Conservation (phyloP, 23 tunicate genomes). For the Diplosoma virens region DNA sequence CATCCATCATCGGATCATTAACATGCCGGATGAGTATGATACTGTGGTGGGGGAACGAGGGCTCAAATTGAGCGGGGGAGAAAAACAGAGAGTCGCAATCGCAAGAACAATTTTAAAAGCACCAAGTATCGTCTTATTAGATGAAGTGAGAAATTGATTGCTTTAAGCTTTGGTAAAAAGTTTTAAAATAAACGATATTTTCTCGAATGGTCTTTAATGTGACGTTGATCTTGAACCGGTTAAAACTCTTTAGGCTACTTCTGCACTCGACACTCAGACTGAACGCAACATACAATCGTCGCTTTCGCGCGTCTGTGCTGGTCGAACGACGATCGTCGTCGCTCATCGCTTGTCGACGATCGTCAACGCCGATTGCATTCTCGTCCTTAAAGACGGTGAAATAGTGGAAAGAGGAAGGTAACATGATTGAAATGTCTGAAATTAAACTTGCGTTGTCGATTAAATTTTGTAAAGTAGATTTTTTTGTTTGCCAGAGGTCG, state of each 20-base stretch:
- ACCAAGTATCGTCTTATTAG: slow-evolving; percentile 79
- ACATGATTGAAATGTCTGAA: slow-evolving; percentile 15
- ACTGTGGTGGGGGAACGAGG: slow-evolving; percentile 97
- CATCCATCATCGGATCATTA: slow-evolving; percentile 71
- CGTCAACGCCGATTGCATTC: slow-evolving; percentile 77
- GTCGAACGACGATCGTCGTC: slow-evolving; percentile 79
- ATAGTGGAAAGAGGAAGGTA: slow-evolving; percentile 92
- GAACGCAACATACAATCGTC: slow-evolving; percentile 94
- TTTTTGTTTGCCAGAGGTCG: no score
- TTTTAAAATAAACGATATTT: no score
- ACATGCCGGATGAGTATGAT: slow-evolving; percentile 80
- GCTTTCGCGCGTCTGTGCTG: slow-evolving; percentile 63
- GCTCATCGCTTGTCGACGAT: slow-evolving; percentile 94
- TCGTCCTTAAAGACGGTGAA: slow-evolving; percentile 92
- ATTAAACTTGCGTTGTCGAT: not conserved
- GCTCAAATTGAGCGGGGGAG: slow-evolving; percentile 92
- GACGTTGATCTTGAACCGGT: no score
- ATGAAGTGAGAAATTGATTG: no score
- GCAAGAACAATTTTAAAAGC: slow-evolving; percentile 89
- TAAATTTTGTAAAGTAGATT: not conserved
- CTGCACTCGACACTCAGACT: slow-evolving; percentile 89
- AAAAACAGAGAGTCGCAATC: slow-evolving; percentile 96
- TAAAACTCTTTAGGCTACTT: slow-evolving; percentile 79
- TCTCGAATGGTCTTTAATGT: no score
- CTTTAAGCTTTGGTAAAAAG: no score